Evolutionary conservation across 2,113 vertebrate species (phyloP).

Genomic region (Semnornis frantzii): DNA sequence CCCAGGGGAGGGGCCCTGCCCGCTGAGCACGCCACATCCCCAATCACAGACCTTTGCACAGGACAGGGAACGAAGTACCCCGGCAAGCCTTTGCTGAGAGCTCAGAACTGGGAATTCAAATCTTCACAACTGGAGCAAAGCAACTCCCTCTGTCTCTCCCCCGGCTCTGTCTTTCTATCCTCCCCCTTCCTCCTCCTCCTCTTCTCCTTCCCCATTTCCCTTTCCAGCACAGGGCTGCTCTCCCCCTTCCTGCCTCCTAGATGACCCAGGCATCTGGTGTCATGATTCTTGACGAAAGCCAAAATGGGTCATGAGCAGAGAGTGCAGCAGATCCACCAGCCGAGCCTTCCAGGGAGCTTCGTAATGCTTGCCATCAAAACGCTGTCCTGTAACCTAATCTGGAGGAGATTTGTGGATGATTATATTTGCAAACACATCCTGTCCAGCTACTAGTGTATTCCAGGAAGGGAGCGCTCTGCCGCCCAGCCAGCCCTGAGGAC

Average conservation of each 20-base stretch:
- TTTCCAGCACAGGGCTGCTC: slow-evolving; percentile 10
- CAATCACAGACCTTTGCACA: slow-evolving; percentile 61
- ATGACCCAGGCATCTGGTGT: slow-evolving; percentile 65
- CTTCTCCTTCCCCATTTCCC: neutral
- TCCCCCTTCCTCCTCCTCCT: slow-evolving; percentile 23
- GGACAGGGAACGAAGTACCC: slow-evolving; percentile 46
- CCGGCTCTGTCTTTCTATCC: neutral
- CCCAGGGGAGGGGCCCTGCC: slow-evolving; percentile 78
- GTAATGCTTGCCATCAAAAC: neutral
- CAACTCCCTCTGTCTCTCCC: neutral
- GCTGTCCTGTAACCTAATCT: slow-evolving; percentile 51
- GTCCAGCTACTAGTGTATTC: slow-evolving; percentile 55
- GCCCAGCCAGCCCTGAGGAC: neutral
- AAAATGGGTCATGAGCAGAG: slow-evolving; percentile 60
- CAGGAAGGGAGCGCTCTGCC: neutral
- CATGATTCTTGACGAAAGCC: slow-evolving; percentile 64
- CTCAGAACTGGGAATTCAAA: slow-evolving; percentile 27
- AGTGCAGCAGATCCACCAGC: slow-evolving; percentile 36
- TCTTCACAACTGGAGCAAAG: neutral
- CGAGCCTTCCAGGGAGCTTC: slow-evolving; percentile 46
- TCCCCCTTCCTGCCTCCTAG: slow-evolving; percentile 57
- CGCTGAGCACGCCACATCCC: slow-evolving; percentile 49
- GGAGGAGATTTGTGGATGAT: slow-evolving; percentile 55
- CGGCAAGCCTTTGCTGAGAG: neutral
- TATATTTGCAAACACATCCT: slow-evolving; percentile 30